These are phyloP conservation scores for Bujurquina vittata DNA, from an alignment of 2,113 vertebrate genomes.

Conservation along the genomic window DNA sequence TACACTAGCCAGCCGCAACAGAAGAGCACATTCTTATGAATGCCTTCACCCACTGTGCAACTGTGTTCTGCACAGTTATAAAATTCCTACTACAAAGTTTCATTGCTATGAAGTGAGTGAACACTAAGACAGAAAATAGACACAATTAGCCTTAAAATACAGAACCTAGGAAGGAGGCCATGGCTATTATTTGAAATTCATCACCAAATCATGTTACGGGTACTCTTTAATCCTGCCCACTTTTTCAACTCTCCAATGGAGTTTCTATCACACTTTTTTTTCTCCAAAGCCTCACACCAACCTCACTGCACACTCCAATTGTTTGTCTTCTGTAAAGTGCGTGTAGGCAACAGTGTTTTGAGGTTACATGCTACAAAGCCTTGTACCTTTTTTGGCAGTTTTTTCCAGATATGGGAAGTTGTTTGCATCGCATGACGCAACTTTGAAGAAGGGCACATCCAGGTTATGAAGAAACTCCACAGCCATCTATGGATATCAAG, in stretches of 20 bases:
- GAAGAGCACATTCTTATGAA: neutral
- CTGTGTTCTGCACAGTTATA: neutral
- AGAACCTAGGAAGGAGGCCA: rapidly evolving
- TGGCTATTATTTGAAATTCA: neutral
- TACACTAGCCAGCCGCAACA: too few species aligned
- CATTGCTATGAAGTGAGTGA: neutral
- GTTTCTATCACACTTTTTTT: too few species aligned
- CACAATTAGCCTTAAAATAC: neutral
- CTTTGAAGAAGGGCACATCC: slow-evolving; percentile 97
- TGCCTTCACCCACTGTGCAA: neutral
- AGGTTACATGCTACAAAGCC: neutral
- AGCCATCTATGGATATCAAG: slow-evolving; percentile 85
- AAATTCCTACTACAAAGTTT: neutral
- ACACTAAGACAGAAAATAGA: rapidly evolving
- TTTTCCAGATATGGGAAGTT: slow-evolving; percentile 96
- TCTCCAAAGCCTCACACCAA: neutral
- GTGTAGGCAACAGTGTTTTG: neutral
- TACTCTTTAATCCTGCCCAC: neutral
- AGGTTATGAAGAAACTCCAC: slow-evolving; percentile 95
- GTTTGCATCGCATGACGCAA: slow-evolving; percentile 96
- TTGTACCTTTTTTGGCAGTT: slow-evolving; percentile 92
- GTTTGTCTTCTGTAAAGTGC: rapidly evolving
- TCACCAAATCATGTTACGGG: neutral
- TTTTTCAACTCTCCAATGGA: neutral
- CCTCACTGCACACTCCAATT: neutral